These are phyloP conservation scores for Rhabdornis inornatus DNA, from an alignment of 2,113 vertebrate genomes.

Conservation along the genomic window DNA sequence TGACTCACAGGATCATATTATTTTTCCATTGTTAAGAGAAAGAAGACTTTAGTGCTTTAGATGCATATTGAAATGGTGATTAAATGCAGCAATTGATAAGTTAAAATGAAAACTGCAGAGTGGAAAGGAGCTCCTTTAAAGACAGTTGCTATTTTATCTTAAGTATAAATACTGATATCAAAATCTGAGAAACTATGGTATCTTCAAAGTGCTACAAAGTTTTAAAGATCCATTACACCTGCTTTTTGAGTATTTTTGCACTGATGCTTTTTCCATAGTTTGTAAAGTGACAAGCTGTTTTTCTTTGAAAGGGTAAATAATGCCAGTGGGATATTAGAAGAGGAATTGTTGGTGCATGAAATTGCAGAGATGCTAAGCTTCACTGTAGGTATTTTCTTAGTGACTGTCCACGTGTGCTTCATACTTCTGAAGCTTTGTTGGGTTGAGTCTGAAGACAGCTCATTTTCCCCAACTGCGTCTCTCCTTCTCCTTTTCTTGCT, in stretches of 20 bases:
- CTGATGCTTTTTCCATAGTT: neutral
- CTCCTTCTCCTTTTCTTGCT: neutral
- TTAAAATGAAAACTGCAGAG: neutral
- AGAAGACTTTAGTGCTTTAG: neutral
- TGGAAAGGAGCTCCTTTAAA: neutral
- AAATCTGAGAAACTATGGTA: neutral
- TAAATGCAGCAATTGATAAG: neutral
- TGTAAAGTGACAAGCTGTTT: neutral
- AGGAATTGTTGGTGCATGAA: neutral
- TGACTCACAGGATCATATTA: neutral
- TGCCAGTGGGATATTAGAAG: neutral
- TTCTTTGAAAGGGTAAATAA: neutral
- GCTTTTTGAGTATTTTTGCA: neutral
- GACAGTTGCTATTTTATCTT: neutral
- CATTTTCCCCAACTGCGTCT: neutral
- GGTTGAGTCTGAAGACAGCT: neutral
- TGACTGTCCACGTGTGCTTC: accelerated
- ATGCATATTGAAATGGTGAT: neutral
- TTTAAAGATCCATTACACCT: neutral
- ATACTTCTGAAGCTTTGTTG: neutral
- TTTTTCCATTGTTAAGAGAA: neutral
- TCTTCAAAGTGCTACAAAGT: neutral
- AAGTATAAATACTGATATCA: neutral
- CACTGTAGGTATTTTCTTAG: neutral
- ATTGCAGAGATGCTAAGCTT: neutral